Evolutionary conservation across 2,888 invertebrate species (phyloP).

Genomic region (Drosophila pegasa): DNA sequence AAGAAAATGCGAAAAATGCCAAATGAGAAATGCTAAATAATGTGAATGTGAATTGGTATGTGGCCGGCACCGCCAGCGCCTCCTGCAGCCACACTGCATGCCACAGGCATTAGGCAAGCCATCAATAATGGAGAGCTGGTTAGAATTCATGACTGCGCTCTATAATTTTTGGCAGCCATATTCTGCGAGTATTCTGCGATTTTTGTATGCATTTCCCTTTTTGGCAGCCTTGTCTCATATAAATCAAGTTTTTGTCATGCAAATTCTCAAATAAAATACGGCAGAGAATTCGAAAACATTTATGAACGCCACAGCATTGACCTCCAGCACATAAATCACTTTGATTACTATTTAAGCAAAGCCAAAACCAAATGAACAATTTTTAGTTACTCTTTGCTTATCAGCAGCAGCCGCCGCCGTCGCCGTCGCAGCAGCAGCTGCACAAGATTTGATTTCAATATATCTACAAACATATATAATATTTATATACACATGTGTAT

Average conservation of each 20-base stretch:
- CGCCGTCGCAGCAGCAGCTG: conserved; percentile 68
- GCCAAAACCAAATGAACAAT: conserved; percentile 47
- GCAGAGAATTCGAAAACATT: conserved; percentile 57
- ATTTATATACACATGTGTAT: neutral
- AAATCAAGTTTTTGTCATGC: conserved; percentile 74
- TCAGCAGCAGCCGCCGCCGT: conserved; percentile 64
- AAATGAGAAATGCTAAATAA: conserved; percentile 24
- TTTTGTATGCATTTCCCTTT: conserved; percentile 57
- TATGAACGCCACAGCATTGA: conserved; percentile 68
- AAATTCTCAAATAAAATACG: conserved; percentile 55
- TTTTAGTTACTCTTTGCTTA: conserved; percentile 63
- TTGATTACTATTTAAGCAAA: conserved; percentile 75
- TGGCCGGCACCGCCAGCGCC: neutral
- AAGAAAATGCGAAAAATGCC: conserved; percentile 65
- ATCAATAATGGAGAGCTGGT: conserved; percentile 26
- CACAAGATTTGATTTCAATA: conserved; percentile 40
- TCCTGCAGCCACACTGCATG: conserved; percentile 26
- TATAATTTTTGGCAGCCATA: conserved; percentile 46
- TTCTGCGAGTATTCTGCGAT: conserved; percentile 13
- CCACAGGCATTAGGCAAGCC: conserved; percentile 18
- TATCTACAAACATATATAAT: conserved; percentile 1
- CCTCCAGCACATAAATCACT: conserved; percentile 71
- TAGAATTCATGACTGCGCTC: conserved; percentile 30
- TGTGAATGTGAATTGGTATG: conserved; percentile 41
- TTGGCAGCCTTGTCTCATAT: conserved; percentile 64